A percentile compares a stretch with the other conserved stretches of the same genome.
phyloP scores from a whole-genome alignment of 2,797 vertebrate species.

The Glossophaga mutica region DNA sequence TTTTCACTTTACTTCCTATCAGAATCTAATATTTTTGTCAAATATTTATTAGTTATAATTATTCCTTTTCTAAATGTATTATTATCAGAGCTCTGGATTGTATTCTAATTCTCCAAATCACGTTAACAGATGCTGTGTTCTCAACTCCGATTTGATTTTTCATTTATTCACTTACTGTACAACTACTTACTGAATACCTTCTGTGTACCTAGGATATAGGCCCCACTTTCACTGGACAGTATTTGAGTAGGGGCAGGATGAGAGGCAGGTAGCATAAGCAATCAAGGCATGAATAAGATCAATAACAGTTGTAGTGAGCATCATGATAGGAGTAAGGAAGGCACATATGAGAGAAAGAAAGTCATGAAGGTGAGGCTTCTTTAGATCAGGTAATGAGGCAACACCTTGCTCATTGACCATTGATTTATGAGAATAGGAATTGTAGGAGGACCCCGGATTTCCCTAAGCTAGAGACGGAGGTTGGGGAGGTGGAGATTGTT shows the following conservation, averaged over 20 bases:
- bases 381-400: not conserved
- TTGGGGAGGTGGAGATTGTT: not conserved
- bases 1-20: not conserved
- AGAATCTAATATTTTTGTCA: not conserved
- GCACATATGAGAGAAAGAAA: not conserved
- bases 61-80: not conserved
- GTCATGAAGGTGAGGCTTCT: not conserved
- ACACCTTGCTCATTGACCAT: not conserved
- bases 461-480: not conserved
- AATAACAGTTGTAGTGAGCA: not conserved
- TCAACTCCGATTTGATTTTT: not conserved
- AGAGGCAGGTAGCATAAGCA: not conserved
- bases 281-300: not conserved
- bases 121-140: not conserved
- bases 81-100: not conserved
- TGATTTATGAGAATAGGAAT: not conserved
- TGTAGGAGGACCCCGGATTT: not conserved
- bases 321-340: not conserved
- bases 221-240: not conserved
- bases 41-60: not conserved
- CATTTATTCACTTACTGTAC: not conserved
- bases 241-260: not conserved
- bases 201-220: not conserved
- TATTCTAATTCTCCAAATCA: not conserved
- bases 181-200: not conserved